Evolutionary conservation across 1,140 invertebrate genomes (phyloP).

Genomic region (Drosophila paulistorum): DNA sequence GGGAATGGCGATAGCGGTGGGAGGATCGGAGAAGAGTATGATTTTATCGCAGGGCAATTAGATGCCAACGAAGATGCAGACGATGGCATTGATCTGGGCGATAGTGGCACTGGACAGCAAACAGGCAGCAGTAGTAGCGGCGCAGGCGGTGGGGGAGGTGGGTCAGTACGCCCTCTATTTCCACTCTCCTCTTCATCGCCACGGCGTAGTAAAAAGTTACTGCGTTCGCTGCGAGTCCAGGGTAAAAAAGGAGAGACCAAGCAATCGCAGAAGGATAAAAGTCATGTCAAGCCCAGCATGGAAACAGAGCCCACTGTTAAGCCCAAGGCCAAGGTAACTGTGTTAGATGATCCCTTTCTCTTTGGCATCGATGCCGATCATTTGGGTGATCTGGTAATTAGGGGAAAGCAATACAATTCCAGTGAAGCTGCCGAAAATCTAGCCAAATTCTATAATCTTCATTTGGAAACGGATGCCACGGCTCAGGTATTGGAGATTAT

Average conservation of each 20-base stretch:
- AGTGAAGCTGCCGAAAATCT: slow-evolving; percentile 63
- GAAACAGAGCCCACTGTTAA: slow-evolving; percentile 9
- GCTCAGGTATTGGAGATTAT: slow-evolving; percentile 71
- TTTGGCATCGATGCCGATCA: slow-evolving; percentile 81
- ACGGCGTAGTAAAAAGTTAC: slow-evolving; percentile 71
- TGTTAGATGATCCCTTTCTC: slow-evolving; percentile 82
- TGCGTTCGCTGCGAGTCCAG: slow-evolving; percentile 65
- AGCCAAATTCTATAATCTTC: slow-evolving; percentile 58
- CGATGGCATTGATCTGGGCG: slow-evolving; percentile 75
- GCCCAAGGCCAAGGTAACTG: slow-evolving; percentile 71
- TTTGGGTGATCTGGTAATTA: slow-evolving; percentile 69
- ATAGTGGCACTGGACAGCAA: slow-evolving; percentile 35
- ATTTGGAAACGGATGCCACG: slow-evolving; percentile 40
- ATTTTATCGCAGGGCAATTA: slow-evolving; percentile 82
- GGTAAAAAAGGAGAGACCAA: slow-evolving; percentile 17
- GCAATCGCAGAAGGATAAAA: background rate
- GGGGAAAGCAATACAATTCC: slow-evolving; percentile 65
- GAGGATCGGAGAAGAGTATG: slow-evolving; percentile 34
- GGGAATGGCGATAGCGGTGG: slow-evolving; percentile 55
- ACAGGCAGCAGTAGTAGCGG: slow-evolving; percentile 16
- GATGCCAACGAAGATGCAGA: slow-evolving; percentile 75
- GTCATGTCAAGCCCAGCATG: background rate
- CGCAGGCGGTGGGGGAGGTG: background rate
- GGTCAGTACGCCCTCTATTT: slow-evolving; percentile 58
- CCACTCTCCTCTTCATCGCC: slow-evolving; percentile 53